Percentiles rank a stretch among this genome's conserved stretches.
Evolutionary conservation across 2,113 vertebrate genomes (phyloP).

Genomic region (Synodontis membranacea): DNA sequence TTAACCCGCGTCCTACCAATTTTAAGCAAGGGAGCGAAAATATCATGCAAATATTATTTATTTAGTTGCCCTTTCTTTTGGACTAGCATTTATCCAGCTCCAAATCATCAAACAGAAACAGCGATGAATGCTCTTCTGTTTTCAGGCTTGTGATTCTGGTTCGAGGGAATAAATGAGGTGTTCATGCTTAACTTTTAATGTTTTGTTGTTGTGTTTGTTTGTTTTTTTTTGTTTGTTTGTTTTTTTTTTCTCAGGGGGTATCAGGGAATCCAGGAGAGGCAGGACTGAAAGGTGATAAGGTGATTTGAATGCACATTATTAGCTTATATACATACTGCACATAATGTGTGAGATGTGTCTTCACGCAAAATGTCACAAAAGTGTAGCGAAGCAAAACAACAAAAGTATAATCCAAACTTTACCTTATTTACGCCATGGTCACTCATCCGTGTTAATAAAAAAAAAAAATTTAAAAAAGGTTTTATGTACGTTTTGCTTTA

Average conservation of each 20-base stretch:
- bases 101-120: constrained; percentile 12
- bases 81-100: background rate
- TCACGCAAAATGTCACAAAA: background rate
- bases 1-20: background rate
- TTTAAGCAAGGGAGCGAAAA: background rate
- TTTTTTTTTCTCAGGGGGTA: constrained; percentile 83
- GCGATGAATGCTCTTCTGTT: background rate
- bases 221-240: no score
- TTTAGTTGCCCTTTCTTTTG: background rate
- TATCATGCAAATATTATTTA: background rate
- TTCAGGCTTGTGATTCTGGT: background rate
- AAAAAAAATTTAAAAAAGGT: no score
- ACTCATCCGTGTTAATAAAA: background rate
- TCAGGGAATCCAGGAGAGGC: constrained; percentile 89
- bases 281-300: constrained; percentile 99
- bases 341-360: constrained; percentile 23
- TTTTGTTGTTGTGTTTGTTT: no score
- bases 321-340: constrained; percentile 78
- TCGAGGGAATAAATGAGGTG: background rate
- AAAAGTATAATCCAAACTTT: background rate
- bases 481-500: background rate
- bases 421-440: background rate
- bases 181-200: constrained; percentile 18
- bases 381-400: background rate
- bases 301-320: constrained; percentile 94